Percentiles rank a stretch among this genome's conserved stretches.
phyloP scores from a whole-genome alignment of 2,797 vertebrate genomes.

The Carapus acus region DNA sequence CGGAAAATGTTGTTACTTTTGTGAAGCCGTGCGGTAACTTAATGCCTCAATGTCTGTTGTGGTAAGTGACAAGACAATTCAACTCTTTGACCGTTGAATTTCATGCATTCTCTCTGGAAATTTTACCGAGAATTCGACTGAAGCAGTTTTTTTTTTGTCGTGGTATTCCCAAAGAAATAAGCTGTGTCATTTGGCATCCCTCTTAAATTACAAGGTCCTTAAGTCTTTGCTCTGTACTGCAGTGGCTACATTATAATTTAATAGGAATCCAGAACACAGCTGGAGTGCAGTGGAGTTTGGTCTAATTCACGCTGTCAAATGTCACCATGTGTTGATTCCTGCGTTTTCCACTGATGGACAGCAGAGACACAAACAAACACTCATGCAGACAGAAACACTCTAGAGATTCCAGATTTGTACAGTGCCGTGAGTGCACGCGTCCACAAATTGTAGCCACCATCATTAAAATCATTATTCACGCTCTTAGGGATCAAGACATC shows the following conservation, averaged over 20 bases:
- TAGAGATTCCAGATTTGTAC: conserved; percentile 15
- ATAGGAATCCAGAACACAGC: background rate
- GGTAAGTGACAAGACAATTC: too few relatives aligned
- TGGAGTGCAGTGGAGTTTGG: background rate
- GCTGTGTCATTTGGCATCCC: conserved; percentile 17
- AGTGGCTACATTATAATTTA: background rate
- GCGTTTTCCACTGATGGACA: conserved; percentile 38
- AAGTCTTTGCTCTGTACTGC: background rate
- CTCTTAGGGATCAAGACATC: conserved; percentile 56
- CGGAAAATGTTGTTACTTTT: too few relatives aligned
- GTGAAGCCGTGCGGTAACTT: too few relatives aligned
- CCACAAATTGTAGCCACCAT: conserved; percentile 7
- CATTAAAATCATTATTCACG: conserved; percentile 54
- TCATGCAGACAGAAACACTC: conserved; percentile 1
- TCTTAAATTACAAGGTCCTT: background rate
- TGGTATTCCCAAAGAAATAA: background rate
- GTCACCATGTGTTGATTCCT: conserved; percentile 5
- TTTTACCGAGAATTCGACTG: background rate
- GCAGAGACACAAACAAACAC: conserved; percentile 16
- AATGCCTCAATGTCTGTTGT: too few relatives aligned
- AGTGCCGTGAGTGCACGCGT: conserved; percentile 9
- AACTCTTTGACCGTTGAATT: too few relatives aligned
- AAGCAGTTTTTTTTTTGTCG: background rate
- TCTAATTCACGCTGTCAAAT: background rate
- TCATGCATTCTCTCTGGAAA: too few relatives aligned